Evolutionary conservation across 2,888 invertebrate species (phyloP).

Genomic region (Eristalinus sepulchralis): DNA sequence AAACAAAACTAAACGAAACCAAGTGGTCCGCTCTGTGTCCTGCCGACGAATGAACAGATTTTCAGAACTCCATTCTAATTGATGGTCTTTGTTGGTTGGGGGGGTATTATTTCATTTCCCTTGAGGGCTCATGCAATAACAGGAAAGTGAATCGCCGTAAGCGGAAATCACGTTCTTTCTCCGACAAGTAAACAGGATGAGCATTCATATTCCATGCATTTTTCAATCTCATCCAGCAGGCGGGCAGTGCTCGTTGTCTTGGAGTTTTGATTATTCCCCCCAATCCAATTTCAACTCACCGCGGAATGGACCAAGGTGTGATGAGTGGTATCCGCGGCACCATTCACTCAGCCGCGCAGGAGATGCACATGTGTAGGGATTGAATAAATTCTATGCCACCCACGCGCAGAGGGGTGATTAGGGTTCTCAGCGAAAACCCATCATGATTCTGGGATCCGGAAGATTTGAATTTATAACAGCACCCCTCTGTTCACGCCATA

Average conservation of each 20-base stretch:
- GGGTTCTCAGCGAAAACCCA: background rate
- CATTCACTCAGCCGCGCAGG: no score
- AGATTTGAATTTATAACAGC: slow-evolving; percentile 15
- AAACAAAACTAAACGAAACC: no score
- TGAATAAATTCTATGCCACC: background rate
- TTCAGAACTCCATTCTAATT: background rate
- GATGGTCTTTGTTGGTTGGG: background rate
- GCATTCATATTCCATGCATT: background rate
- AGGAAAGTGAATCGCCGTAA: background rate
- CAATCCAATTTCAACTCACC: no score
- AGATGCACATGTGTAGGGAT: background rate
- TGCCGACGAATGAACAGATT: background rate
- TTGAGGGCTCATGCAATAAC: background rate
- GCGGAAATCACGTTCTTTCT: background rate
- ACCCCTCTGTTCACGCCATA: background rate
- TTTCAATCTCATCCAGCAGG: background rate
- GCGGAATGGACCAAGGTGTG: background rate
- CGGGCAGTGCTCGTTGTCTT: background rate
- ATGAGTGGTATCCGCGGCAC: background rate
- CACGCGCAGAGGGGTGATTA: background rate
- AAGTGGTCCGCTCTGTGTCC: no score
- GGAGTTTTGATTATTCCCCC: background rate
- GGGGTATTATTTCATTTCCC: background rate
- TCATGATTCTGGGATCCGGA: background rate
- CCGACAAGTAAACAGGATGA: background rate